Conservation (phyloP, 2,113 vertebrate genomes). For the Megalops atlanticus region DNA sequence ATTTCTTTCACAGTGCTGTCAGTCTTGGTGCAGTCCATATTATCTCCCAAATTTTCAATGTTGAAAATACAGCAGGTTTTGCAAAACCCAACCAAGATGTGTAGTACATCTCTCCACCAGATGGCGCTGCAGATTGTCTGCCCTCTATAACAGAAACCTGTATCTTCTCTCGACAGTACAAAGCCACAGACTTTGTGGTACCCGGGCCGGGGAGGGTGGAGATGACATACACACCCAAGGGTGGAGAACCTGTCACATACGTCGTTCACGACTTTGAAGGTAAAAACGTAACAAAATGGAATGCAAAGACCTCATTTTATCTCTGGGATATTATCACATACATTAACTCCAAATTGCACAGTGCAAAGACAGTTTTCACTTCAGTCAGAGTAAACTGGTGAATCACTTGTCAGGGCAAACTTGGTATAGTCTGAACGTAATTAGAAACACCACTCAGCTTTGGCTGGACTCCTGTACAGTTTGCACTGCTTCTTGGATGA, state of each 20-base stretch:
- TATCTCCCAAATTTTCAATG: no score
- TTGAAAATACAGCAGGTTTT: no score
- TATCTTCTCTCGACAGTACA: conserved; percentile 76
- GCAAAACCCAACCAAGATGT: not conserved
- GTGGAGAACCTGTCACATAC: conserved; percentile 79
- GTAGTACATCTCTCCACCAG: no score
- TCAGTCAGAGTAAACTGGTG: not conserved
- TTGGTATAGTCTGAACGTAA: not conserved
- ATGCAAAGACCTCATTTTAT: no score
- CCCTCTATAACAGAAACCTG: not conserved
- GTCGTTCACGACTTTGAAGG: conserved; percentile 87
- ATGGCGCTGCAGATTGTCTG: no score
- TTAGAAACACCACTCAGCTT: not conserved
- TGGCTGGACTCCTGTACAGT: not conserved
- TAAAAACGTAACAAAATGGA: no score
- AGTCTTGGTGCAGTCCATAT: no score
- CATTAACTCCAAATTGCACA: not conserved
- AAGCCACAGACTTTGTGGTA: conserved; percentile 96
- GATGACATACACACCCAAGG: conserved; percentile 85
- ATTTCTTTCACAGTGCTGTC: no score
- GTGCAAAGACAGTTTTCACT: not conserved
- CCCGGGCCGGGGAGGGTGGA: conserved; percentile 91
- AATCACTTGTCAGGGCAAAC: not conserved
- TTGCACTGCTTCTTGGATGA: not conserved
- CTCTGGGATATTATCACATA: no score